Evolutionary conservation across 2,888 invertebrate species (phyloP).

Genomic region (Volucella zonaria): DNA sequence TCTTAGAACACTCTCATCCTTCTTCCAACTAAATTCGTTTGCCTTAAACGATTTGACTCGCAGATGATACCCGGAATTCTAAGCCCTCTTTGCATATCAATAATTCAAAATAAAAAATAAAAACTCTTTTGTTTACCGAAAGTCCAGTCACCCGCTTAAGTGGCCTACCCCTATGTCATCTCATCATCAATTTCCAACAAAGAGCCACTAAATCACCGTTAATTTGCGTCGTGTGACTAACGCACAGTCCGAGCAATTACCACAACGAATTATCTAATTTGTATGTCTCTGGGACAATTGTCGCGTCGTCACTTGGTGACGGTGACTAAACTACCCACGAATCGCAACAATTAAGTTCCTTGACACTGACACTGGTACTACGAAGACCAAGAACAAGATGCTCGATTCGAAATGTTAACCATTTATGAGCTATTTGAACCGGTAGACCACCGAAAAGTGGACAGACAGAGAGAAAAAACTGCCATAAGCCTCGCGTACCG

Average conservation of each 20-base stretch:
- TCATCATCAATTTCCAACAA: conserved; percentile 28
- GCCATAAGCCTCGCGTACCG: conserved; percentile 34
- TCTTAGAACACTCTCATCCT: no score
- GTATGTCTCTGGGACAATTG: conserved; percentile 30
- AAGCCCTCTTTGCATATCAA: no score
- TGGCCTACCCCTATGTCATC: conserved; percentile 17
- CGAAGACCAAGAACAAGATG: neutral
- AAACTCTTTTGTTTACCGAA: neutral
- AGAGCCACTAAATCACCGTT: conserved; percentile 37
- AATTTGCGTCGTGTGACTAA: conserved; percentile 67
- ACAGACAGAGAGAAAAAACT: neutral
- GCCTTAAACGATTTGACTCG: no score
- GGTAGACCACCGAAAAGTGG: neutral
- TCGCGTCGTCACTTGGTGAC: neutral
- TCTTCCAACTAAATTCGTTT: no score
- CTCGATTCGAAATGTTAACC: conserved; percentile 13
- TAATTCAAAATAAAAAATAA: no score
- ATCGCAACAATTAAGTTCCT: conserved; percentile 22
- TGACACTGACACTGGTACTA: neutral
- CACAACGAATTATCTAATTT: conserved; percentile 61
- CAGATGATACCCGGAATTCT: no score
- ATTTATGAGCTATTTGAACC: conserved; percentile 38
- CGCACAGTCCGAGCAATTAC: conserved; percentile 10
- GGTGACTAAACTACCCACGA: conserved; percentile 45
- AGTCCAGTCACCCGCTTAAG: conserved; percentile 5